Evolutionary conservation across 2,113 vertebrate genomes (phyloP), one percentile per base, ranked within the genome.

Genomic region (Chunga burmeisteri): DNA sequence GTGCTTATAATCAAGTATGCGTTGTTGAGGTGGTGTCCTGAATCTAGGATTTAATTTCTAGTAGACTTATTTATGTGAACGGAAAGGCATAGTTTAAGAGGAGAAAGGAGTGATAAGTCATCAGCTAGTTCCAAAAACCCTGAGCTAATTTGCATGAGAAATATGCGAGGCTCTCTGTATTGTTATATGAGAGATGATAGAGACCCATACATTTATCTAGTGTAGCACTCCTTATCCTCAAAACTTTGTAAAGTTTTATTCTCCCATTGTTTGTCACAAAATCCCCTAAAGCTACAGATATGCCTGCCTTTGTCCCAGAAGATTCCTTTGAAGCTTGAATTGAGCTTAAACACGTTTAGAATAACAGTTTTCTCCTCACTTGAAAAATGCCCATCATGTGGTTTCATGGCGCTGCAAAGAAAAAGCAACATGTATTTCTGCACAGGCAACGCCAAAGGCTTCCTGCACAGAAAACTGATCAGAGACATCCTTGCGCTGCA

Each of bases 261-360:
- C 83, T 94, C 32, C 62, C 32, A 93, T 87, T 95, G 88, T 91
- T 96, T 86, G 91, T 68, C 66, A 79, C 52, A 72, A 83, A 96
- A 96, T 95, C 81, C 83, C 83, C 86, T 87, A 74, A 86, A 92
- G 83, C 93, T 85, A 87, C 50, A 80, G 70, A 87, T 75, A 79
- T 0, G 20, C 38, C 40, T 91, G 49, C 49, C 65, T 94, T 94
- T 97, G 92, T 91, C 88, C 68, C 56, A 94, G 83, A 94, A 94
- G 68, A 93, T 80, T 87, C 94, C 70, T 94, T 96, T 96, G 95
- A 97, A 93, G 91, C 49, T 89, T 85, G 46, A 89, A 53, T 72
- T 95, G 58, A 94, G 73, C 30, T 96, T 75, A 91, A 91, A 58
- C 50, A 75, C 7, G 0, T 59, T 66, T 32, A 75, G 70, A 91